Percentiles rank a stretch among this genome's conserved stretches.
Evolutionary conservation across 2,888 invertebrate species (phyloP).

Genomic region (Rhagonycha fulva): DNA sequence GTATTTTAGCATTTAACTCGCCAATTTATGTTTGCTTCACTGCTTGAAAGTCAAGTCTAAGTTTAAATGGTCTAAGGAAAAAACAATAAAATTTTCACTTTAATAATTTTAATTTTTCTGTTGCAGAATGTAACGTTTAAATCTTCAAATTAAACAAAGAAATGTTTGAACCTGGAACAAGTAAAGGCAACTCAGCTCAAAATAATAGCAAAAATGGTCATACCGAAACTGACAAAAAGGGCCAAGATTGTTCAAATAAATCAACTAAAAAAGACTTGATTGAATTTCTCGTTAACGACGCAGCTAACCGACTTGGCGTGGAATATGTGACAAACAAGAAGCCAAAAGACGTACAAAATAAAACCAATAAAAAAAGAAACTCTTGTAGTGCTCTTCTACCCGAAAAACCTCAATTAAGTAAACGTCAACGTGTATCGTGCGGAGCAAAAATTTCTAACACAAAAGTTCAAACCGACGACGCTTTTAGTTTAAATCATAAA

Average conservation of each 20-base stretch:
- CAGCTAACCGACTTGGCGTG: not conserved
- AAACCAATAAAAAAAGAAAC: not conserved
- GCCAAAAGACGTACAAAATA: not conserved
- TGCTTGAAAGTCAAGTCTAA: no score
- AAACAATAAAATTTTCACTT: not conserved
- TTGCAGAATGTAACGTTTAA: not conserved
- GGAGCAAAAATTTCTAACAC: not conserved
- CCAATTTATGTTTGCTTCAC: no score
- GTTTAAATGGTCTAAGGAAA: no score
- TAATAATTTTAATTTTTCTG: not conserved
- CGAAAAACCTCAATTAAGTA: not conserved
- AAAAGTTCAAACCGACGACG: not conserved
- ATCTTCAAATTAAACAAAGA: not conserved
- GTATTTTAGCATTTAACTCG: no score
- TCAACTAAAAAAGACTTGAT: not conserved
- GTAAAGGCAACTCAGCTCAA: not conserved
- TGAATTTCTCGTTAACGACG: not conserved
- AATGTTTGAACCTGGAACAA: not conserved
- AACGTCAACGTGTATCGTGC: not conserved
- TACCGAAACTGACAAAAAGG: not conserved
- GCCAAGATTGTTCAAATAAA: not conserved
- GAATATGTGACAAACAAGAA: not conserved
- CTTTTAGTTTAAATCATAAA: not conserved
- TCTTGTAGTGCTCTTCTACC: not conserved
- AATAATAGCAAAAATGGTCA: not conserved